A percentile compares a stretch with the other conserved stretches of the same genome.
phyloP scores from a whole-genome alignment of 2,797 vertebrate species.

The Sebastes wilsoni region DNA sequence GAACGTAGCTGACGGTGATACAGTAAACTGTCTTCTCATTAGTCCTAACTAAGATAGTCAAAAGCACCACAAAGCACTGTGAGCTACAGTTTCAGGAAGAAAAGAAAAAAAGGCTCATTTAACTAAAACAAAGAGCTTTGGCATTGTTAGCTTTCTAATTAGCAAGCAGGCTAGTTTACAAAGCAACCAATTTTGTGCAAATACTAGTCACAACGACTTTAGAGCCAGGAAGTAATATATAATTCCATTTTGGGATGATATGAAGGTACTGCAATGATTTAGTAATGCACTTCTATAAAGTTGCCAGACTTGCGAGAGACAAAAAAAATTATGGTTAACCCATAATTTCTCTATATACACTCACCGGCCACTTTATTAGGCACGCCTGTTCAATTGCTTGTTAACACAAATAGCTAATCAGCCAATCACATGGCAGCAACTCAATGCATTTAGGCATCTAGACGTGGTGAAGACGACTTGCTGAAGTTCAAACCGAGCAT shows the following conservation, averaged over 20 bases:
- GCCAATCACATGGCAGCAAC: no score
- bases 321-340: no score
- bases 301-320: background rate
- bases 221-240: constrained; percentile 5
- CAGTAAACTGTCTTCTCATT: background rate
- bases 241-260: background rate
- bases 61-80: background rate
- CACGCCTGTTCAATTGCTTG: no score
- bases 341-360: no score
- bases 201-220: background rate
- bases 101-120: background rate
- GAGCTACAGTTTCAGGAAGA: background rate
- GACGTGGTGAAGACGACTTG: no score
- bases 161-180: constrained; percentile 9
- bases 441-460: no score
- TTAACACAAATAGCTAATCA: no score
- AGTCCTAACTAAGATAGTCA: background rate
- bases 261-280: background rate
- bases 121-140: constrained; percentile 13
- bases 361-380: no score
- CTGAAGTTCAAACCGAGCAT: no score
- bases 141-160: constrained; percentile 10
- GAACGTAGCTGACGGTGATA: background rate
- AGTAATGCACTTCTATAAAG: background rate
- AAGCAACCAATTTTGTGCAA: background rate